Percentiles rank a stretch among this genome's conserved stretches.
Evolutionary conservation across 2,888 invertebrate species (phyloP).

Genomic region (Silvanus unidentatus): DNA sequence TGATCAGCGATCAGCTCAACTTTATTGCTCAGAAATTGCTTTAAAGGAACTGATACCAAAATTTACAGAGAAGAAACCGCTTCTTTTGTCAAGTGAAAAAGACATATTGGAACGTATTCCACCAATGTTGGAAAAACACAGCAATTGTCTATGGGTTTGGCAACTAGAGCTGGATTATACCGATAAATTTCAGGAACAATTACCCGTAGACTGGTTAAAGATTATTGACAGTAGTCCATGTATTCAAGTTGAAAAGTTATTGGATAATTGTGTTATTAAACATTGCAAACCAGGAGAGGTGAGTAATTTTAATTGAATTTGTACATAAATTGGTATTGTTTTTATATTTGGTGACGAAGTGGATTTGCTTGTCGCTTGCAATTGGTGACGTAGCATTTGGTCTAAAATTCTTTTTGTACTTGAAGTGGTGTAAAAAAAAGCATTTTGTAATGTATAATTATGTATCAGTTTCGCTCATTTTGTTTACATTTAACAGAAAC

Average conservation of each 20-base stretch:
- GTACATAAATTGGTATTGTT: not conserved
- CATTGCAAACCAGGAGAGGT: slow-evolving; percentile 41
- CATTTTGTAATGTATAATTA: too few relatives aligned
- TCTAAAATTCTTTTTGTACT: too few relatives aligned
- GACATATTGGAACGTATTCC: slow-evolving; percentile 40
- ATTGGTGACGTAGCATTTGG: too few relatives aligned
- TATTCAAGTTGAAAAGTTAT: slow-evolving; percentile 49
- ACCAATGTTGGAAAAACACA: slow-evolving; percentile 44
- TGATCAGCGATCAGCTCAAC: slow-evolving; percentile 40
- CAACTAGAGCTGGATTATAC: slow-evolving; percentile 50
- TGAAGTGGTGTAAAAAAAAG: too few relatives aligned
- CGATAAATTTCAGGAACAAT: slow-evolving; percentile 57
- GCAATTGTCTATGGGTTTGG: slow-evolving; percentile 42
- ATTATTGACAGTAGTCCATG: slow-evolving; percentile 54
- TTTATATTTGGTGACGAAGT: not conserved
- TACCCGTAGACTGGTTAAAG: slow-evolving; percentile 66
- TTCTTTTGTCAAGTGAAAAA: slow-evolving; percentile 33
- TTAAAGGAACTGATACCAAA: slow-evolving; percentile 38
- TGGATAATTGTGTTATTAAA: slow-evolving; percentile 34
- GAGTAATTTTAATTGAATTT: slow-evolving; percentile 23
- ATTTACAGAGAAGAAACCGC: slow-evolving; percentile 27
- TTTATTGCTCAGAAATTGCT: slow-evolving; percentile 44
- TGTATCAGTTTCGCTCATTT: too few relatives aligned
- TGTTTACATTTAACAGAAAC: too few relatives aligned
- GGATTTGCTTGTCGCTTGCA: too few relatives aligned